Evolutionary conservation across 2,113 vertebrate species (phyloP).

Genomic region (Kryptolebias marmoratus): DNA sequence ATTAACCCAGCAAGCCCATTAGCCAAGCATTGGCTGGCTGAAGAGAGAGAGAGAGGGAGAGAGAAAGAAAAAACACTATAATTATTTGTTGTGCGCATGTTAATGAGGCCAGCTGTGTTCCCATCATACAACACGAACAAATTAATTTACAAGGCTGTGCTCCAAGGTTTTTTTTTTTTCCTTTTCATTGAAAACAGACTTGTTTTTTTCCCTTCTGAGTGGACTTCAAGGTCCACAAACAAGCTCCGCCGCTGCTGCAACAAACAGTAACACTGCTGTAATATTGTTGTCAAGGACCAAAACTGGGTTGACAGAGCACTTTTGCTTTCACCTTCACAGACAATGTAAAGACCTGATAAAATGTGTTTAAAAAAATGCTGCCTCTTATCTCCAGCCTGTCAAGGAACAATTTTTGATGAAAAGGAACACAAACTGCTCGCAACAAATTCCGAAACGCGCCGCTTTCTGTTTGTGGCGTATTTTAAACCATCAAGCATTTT

Average conservation of each 20-base stretch:
- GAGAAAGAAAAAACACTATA: slow-evolving; percentile 92
- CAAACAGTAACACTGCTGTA: slow-evolving; percentile 74
- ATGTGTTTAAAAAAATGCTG: slow-evolving; percentile 31
- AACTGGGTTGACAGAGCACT: slow-evolving; percentile 67
- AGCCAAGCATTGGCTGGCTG: slow-evolving; percentile 92
- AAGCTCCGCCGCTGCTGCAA: slow-evolving; percentile 72
- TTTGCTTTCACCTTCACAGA: slow-evolving; percentile 63
- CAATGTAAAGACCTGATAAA: slow-evolving; percentile 26
- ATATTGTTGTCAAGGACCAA: slow-evolving; percentile 69
- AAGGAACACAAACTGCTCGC: slow-evolving; percentile 35
- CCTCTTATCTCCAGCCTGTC: slow-evolving; percentile 39
- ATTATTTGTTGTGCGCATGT: slow-evolving; percentile 99
- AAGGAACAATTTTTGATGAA: slow-evolving; percentile 47
- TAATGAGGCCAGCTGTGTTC: slow-evolving; percentile 99
- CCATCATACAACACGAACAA: slow-evolving; percentile 99
- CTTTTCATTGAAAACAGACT: slow-evolving; percentile 80
- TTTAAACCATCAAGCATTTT: slow-evolving; percentile 61
- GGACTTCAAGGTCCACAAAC: slow-evolving; percentile 80
- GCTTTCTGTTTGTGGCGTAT: slow-evolving; percentile 49
- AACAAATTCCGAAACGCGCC: slow-evolving; percentile 52
- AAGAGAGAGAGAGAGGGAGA: slow-evolving; percentile 73
- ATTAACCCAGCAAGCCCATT: slow-evolving; percentile 99
- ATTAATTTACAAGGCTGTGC: slow-evolving; percentile 99
- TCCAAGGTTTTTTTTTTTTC: slow-evolving; percentile 76
- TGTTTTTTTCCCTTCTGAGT: slow-evolving; percentile 70